Evolutionary conservation across 2,888 invertebrate species (phyloP), one percentile per base, ranked within the genome.

Genomic region (Drosophila subquinaria): DNA sequence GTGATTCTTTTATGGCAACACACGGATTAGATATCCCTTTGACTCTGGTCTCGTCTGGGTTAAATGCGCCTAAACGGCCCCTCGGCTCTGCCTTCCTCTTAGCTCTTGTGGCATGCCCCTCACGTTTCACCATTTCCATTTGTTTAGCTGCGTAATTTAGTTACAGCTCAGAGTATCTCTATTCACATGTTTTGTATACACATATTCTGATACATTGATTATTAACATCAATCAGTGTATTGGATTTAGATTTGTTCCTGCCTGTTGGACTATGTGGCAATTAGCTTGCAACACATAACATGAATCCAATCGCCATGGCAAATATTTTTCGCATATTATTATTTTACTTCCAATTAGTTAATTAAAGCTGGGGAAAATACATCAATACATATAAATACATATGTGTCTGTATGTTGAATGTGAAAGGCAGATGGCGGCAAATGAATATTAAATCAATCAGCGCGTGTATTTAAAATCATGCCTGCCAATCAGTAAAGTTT

Each of bases 1-100:
- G 69, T 74, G 77, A 74, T 69, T 85, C 81, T 82, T 89, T 88
- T 82, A 85, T 85, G 75, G 84, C 69, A 76, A 81, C 79, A 82
- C 81, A 85, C 68, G 72, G 70, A 68, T 85, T 82, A 74, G 76
- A 72, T 62, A 36, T 53, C 23, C 17, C 33, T 56, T 13, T 42
- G 50, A 33, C 43, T 30, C 15, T 48, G 33, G 50, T 30, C 30
- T 13, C 17, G 36, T 17, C 17, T 17, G 27, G 45, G 35, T 48
- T n/a, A 53, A 50, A 42, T 36, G 64, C 47, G 70, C 51, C 53
- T 64, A 66, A 69, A 48, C 3, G 2, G 51, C 35, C 63, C 63
- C 56, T 27, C 4, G 15, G 40, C 64, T 23, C 20, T 35, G 17
- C 11, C 27, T 2, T 10, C 10, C 9, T 20, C 13, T 23, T 15